Conservation (phyloP, 2,113 vertebrate species). For the Clupea harengus region DNA sequence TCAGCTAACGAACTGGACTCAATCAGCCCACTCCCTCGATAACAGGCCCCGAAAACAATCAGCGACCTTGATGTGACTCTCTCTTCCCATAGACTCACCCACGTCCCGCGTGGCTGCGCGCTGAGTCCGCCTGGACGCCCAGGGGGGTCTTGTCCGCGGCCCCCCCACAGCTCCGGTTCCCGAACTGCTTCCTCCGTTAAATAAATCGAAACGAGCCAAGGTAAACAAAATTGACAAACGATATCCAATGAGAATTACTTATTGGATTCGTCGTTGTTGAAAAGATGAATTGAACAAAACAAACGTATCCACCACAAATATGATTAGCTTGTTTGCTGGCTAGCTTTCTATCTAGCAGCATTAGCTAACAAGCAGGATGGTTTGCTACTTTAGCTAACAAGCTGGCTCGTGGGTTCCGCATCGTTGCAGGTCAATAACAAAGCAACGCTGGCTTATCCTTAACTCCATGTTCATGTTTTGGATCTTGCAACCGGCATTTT, state of each 20-base stretch:
- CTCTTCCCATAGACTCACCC: slow-evolving; percentile 61
- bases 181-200: slow-evolving; percentile 51
- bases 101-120: slow-evolving; percentile 67
- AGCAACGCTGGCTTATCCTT: not conserved
- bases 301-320: not conserved
- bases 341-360: slow-evolving; percentile 44
- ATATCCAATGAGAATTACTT: not conserved
- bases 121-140: slow-evolving; percentile 70
- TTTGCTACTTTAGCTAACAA: slow-evolving; percentile 27
- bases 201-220: not conserved
- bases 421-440: not conserved
- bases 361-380: slow-evolving; percentile 24
- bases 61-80: slow-evolving; percentile 58
- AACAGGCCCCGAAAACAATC: slow-evolving; percentile 54
- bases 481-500: not conserved
- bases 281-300: not conserved
- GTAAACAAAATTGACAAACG: not conserved
- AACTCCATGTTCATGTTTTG: not conserved
- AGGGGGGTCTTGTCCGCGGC: slow-evolving; percentile 58
- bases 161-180: slow-evolving; percentile 71
- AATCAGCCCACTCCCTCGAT: slow-evolving; percentile 41
- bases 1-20: slow-evolving; percentile 36
- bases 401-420: slow-evolving; percentile 24
- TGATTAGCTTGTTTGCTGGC: slow-evolving; percentile 39
- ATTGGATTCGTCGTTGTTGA: not conserved